phyloP scores from a whole-genome alignment of 2,113 vertebrate species.

The Balaenoptera acutorostrata region DNA sequence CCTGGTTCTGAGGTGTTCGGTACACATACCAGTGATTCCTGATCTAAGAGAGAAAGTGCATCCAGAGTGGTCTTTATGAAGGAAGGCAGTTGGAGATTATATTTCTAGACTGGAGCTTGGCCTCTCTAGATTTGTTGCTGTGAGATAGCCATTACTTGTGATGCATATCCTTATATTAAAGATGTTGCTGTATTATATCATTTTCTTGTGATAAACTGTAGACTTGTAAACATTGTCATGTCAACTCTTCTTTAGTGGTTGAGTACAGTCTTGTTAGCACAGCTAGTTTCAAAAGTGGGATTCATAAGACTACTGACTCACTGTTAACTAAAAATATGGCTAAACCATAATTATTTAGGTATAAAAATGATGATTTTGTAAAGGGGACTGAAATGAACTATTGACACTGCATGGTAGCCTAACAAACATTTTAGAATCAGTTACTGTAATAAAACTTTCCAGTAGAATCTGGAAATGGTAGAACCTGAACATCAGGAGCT shows the following conservation, averaged over 20 bases:
- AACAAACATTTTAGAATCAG: background rate
- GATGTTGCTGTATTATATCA: background rate
- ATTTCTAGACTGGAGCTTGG: background rate
- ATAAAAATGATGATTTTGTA: background rate
- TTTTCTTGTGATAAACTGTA: background rate
- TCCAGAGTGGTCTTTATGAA: background rate
- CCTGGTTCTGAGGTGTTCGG: background rate
- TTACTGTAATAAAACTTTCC: background rate
- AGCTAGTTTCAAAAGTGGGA: background rate
- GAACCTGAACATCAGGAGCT: background rate
- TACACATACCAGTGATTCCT: background rate
- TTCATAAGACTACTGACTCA: background rate
- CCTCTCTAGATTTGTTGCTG: background rate
- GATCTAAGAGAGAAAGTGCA: background rate
- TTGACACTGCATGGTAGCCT: background rate
- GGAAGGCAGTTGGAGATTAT: background rate
- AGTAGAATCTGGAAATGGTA: background rate
- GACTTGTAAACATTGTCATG: background rate
- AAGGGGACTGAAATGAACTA: background rate
- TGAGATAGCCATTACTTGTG: background rate
- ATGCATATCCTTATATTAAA: background rate
- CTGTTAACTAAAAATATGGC: background rate
- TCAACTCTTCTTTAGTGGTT: background rate
- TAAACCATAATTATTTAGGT: background rate
- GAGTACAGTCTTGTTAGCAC: background rate